Evolutionary conservation across 2,888 invertebrate genomes (phyloP).

Genomic region (Nephrotoma guestfalica): DNA sequence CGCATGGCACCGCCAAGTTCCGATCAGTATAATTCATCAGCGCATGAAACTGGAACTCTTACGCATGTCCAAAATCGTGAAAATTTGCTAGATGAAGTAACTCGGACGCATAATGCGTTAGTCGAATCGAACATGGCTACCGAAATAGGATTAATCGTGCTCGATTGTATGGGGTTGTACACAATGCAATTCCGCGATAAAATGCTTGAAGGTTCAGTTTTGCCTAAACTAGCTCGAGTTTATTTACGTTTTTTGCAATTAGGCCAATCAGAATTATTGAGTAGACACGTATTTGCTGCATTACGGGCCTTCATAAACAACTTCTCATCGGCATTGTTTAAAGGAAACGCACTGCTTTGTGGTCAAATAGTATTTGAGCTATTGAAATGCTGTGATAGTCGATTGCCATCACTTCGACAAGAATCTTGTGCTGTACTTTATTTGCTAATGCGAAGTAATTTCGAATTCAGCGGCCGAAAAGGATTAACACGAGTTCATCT

Average conservation of each 20-base stretch:
- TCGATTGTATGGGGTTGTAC: slow-evolving; percentile 78
- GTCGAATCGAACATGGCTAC: slow-evolving; percentile 72
- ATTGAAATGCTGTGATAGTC: slow-evolving; percentile 73
- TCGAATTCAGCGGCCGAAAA: slow-evolving; percentile 71
- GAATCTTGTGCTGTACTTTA: slow-evolving; percentile 88
- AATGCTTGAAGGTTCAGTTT: slow-evolving; percentile 52
- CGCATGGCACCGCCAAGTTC: slow-evolving; percentile 58
- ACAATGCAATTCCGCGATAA: slow-evolving; percentile 56
- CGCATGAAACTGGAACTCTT: slow-evolving; percentile 26
- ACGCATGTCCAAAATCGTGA: slow-evolving; percentile 27
- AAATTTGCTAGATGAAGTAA: slow-evolving; percentile 39
- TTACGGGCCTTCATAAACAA: slow-evolving; percentile 84
- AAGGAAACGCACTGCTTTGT: slow-evolving; percentile 70
- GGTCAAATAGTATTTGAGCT: slow-evolving; percentile 68
- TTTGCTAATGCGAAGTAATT: slow-evolving; percentile 86
- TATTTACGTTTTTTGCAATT: slow-evolving; percentile 75
- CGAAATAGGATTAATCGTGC: slow-evolving; percentile 74
- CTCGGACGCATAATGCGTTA: slow-evolving; percentile 44
- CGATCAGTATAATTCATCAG: slow-evolving; percentile 19
- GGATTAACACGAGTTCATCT: slow-evolving; percentile 79
- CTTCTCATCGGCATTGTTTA: slow-evolving; percentile 68
- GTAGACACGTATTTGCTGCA: slow-evolving; percentile 84
- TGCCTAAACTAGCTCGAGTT: slow-evolving; percentile 70
- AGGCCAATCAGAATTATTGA: slow-evolving; percentile 80
- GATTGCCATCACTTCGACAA: slow-evolving; percentile 67